Percentiles rank a stretch among this genome's conserved stretches.
Conservation (phyloP, 2,797 vertebrate species). For the Lepus townsendii region DNA sequence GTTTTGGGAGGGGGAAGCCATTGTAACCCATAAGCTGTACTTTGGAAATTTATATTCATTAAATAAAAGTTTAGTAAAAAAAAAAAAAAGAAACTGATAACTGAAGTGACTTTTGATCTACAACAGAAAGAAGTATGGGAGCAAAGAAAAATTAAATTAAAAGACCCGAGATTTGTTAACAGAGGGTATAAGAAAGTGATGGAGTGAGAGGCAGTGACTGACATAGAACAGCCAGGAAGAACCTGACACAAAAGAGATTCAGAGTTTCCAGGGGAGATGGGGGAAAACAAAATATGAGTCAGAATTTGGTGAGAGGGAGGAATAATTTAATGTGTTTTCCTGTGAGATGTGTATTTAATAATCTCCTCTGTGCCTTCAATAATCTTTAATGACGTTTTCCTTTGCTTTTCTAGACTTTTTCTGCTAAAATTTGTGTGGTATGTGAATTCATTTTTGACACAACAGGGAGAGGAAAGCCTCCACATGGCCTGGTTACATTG, state of each 20-base stretch:
- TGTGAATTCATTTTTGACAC: background rate
- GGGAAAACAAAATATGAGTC: background rate
- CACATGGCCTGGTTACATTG: background rate
- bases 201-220: background rate
- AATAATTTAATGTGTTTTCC: background rate
- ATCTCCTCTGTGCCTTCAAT: background rate
- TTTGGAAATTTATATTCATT: too few relatives aligned
- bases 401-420: conserved; percentile 18
- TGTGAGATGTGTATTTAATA: background rate
- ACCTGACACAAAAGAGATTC: background rate
- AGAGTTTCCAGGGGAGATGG: background rate
- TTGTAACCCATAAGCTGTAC: too few relatives aligned
- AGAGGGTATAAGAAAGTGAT: background rate
- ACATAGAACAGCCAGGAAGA: background rate
- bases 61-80: too few relatives aligned
- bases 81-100: background rate
- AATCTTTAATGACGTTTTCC: background rate
- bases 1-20: too few relatives aligned
- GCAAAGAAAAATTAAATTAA: background rate
- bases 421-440: conserved; percentile 6
- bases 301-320: background rate
- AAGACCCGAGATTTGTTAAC: background rate
- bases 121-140: background rate
- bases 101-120: background rate
- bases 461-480: background rate